Percentiles rank a stretch among this genome's conserved stretches.
These are phyloP conservation scores for Furcula furcula DNA, from an alignment of 2,888 invertebrate species.

Conservation along the genomic window DNA sequence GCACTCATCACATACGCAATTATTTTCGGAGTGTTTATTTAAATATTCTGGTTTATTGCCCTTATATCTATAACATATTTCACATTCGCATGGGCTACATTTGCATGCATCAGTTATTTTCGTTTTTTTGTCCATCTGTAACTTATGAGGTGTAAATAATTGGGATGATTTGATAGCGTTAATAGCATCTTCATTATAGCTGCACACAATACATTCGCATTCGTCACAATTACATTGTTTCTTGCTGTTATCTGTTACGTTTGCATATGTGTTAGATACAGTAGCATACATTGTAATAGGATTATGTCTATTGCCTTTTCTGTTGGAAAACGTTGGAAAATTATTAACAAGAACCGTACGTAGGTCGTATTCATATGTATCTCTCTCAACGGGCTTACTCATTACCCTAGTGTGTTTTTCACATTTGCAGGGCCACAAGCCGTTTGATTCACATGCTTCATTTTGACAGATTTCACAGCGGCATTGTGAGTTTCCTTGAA, in stretches of 20 bases:
- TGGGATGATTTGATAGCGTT: constrained; percentile 16
- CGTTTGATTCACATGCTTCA: constrained; percentile 39
- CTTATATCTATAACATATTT: constrained; percentile 19
- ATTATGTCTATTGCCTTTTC: constrained; percentile 11
- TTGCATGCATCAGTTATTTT: constrained; percentile 16
- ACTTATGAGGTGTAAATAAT: constrained; percentile 3
- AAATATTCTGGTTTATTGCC: neutral
- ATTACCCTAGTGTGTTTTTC: constrained; percentile 36
- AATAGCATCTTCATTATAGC: constrained; percentile 21
- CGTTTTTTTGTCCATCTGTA: neutral
- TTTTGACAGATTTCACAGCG: constrained; percentile 44
- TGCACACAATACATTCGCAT: constrained; percentile 46
- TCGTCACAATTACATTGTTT: constrained; percentile 30
- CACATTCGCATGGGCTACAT: constrained; percentile 33
- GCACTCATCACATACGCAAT: constrained; percentile 29
- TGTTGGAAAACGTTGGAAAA: neutral
- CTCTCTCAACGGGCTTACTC: constrained; percentile 43
- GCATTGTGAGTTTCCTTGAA: constrained; percentile 39
- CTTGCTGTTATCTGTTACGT: constrained; percentile 2
- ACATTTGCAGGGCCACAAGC: constrained; percentile 42
- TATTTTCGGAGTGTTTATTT: no score
- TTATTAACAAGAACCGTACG: constrained; percentile 22
- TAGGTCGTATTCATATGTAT: constrained; percentile 47
- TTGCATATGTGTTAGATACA: constrained; percentile 24
- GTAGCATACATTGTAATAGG: constrained; percentile 42